These are phyloP conservation scores for Chironomus striatipennis DNA, from an alignment of 1,140 invertebrate genomes.

Conservation along the genomic window DNA sequence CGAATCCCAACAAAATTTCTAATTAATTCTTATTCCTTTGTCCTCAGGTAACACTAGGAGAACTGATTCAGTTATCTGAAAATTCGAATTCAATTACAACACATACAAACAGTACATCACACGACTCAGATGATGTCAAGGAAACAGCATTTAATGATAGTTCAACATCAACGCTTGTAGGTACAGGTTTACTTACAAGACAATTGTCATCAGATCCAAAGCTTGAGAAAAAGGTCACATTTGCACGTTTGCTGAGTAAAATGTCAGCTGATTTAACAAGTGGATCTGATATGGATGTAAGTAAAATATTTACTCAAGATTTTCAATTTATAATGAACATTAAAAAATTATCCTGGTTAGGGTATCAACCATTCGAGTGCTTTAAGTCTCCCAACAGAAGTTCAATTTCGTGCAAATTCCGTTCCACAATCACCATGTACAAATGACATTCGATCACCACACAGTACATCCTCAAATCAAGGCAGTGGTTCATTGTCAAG, in stretches of 20 bases:
- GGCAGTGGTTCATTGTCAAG: conserved; percentile 60
- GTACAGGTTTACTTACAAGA: conserved; percentile 32
- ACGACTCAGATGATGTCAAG: conserved; percentile 38
- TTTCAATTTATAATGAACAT: background rate
- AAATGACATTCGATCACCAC: conserved; percentile 48
- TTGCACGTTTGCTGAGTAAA: conserved; percentile 60
- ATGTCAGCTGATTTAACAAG: conserved; percentile 64
- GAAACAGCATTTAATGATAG: conserved; percentile 50
- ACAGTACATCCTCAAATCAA: conserved; percentile 56
- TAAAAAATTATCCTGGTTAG: conserved; percentile 22
- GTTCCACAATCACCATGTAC: conserved; percentile 41
- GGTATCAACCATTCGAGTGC: conserved; percentile 29
- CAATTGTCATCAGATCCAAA: conserved; percentile 49
- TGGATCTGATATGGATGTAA: conserved; percentile 50
- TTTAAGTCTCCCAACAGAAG: conserved; percentile 30
- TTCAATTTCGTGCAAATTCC: conserved; percentile 29
- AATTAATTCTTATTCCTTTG: too few species aligned
- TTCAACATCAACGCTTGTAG: conserved; percentile 36
- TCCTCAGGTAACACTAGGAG: conserved; percentile 52
- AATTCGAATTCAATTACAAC: conserved; percentile 32
- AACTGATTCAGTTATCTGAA: conserved; percentile 60
- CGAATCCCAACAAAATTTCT: too few species aligned
- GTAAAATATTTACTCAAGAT: conserved; percentile 33
- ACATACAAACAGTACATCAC: conserved; percentile 24
- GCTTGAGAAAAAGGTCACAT: conserved; percentile 65